Conservation (phyloP, 1,140 invertebrate genomes). For the Drosophila bocki region DNA sequence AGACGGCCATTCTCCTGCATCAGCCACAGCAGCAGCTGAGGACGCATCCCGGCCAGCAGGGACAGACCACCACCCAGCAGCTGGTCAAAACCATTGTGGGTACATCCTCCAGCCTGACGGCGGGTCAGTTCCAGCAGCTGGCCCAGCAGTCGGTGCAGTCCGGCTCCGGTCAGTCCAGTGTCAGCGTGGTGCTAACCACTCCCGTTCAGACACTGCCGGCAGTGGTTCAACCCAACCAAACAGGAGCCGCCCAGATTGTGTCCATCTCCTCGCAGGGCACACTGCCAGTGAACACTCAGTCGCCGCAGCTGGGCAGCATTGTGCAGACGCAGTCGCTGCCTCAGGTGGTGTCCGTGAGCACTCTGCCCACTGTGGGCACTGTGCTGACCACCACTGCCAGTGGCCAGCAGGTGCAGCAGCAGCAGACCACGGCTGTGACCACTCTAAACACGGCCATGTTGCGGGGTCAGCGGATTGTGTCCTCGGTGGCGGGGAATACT, state of each 20-base stretch:
- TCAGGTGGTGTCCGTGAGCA: constrained; percentile 82
- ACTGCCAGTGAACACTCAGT: constrained; percentile 66
- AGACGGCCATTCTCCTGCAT: constrained; percentile 71
- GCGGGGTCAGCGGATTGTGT: constrained; percentile 85
- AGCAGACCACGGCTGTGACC: constrained; percentile 82
- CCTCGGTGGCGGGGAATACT: constrained; percentile 77
- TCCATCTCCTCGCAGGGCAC: constrained; percentile 79
- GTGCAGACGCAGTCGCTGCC: constrained; percentile 80
- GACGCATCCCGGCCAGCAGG: constrained; percentile 39
- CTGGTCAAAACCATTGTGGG: constrained; percentile 82
- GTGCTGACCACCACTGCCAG: constrained; percentile 79
- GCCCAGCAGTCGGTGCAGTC: constrained; percentile 59
- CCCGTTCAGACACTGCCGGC: constrained; percentile 73
- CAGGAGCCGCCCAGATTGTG: constrained; percentile 76
- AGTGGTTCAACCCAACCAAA: constrained; percentile 67
- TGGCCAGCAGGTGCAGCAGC: constrained; percentile 72
- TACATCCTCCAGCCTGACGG: constrained; percentile 56
- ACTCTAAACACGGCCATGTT: constrained; percentile 82
- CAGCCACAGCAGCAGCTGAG: constrained; percentile 67
- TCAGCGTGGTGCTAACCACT: constrained; percentile 83
- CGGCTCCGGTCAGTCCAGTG: constrained; percentile 61
- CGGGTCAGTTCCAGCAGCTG: constrained; percentile 77
- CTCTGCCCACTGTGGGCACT: constrained; percentile 70
- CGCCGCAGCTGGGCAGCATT: constrained; percentile 76
- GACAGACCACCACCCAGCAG: constrained; percentile 60